phyloP scores from a whole-genome alignment of 2,888 invertebrate genomes.

The Pasiphila rectangulata region DNA sequence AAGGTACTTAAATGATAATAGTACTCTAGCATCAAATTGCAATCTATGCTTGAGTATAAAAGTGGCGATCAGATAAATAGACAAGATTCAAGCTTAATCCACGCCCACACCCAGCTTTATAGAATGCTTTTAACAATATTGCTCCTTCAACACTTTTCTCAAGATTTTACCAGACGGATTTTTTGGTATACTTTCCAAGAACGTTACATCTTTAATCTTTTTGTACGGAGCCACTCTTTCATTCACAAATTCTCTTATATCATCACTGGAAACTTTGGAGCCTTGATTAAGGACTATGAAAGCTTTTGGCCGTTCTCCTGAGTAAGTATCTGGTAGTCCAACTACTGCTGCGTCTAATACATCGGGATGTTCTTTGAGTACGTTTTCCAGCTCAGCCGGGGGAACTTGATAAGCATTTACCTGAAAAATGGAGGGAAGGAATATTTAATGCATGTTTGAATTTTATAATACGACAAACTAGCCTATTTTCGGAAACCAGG shows the following conservation, averaged over 20 bases:
- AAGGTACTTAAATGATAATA: too few relatives aligned
- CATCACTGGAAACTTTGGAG: slow-evolving; percentile 65
- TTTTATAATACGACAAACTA: too few relatives aligned
- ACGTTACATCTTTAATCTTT: slow-evolving; percentile 83
- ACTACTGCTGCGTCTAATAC: slow-evolving; percentile 91
- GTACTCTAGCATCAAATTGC: too few relatives aligned
- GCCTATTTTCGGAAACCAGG: too few relatives aligned
- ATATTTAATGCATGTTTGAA: too few relatives aligned
- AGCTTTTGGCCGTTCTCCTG: slow-evolving; percentile 89
- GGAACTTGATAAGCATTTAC: slow-evolving; percentile 89
- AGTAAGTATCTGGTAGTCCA: slow-evolving; percentile 84
- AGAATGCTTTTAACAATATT: slow-evolving; percentile 25
- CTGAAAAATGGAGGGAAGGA: too few relatives aligned
- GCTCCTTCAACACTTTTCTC: slow-evolving; percentile 77
- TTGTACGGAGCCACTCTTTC: slow-evolving; percentile 89
- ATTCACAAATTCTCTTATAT: slow-evolving; percentile 83
- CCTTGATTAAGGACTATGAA: slow-evolving; percentile 82
- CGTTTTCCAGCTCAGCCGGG: slow-evolving; percentile 91
- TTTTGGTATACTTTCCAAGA: slow-evolving; percentile 87
- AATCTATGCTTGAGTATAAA: too few relatives aligned
- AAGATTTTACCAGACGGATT: slow-evolving; percentile 89
- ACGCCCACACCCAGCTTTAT: too few relatives aligned
- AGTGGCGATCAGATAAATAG: too few relatives aligned
- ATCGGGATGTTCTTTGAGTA: slow-evolving; percentile 86
- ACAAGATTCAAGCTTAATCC: too few relatives aligned